phyloP scores from a whole-genome alignment of 2,797 vertebrate genomes.

The Perodicticus potto region DNA sequence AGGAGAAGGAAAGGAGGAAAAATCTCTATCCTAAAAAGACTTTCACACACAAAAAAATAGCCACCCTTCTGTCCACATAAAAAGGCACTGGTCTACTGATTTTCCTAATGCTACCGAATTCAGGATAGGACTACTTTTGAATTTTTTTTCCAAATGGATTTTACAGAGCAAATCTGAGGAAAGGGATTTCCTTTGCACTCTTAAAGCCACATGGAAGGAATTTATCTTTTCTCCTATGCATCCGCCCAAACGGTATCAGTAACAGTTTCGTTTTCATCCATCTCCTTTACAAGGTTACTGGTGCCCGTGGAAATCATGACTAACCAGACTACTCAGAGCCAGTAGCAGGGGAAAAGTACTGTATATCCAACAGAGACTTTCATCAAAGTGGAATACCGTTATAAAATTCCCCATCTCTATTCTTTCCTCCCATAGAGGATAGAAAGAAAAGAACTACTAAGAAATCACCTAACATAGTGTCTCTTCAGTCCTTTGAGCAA shows the following conservation, averaged over 20 bases:
- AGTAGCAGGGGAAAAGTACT: background rate
- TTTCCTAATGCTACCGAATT: slow-evolving; percentile 27
- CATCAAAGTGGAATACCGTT: background rate
- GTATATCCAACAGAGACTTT: background rate
- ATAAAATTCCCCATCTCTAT: background rate
- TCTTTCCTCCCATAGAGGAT: background rate
- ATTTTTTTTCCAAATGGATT: slow-evolving; percentile 37
- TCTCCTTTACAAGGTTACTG: background rate
- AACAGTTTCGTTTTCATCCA: slow-evolving; percentile 50
- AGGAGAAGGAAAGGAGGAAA: background rate
- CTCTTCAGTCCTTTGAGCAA: background rate
- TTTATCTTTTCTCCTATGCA: slow-evolving; percentile 21
- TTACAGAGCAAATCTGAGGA: slow-evolving; percentile 61
- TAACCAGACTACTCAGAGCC: background rate
- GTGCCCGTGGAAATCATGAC: slow-evolving; percentile 43
- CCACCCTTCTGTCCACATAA: background rate
- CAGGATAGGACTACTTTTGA: background rate
- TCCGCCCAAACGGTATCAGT: slow-evolving; percentile 24
- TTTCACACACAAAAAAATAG: background rate
- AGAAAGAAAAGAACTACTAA: background rate
- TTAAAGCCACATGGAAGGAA: slow-evolving; percentile 58
- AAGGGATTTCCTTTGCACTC: slow-evolving; percentile 63
- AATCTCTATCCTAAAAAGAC: background rate
- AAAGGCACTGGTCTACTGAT: background rate
- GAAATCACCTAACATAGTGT: background rate